Base-by-base conservation (phyloP, 1,140 invertebrate genomes). In the Bombus picipes region DNA sequence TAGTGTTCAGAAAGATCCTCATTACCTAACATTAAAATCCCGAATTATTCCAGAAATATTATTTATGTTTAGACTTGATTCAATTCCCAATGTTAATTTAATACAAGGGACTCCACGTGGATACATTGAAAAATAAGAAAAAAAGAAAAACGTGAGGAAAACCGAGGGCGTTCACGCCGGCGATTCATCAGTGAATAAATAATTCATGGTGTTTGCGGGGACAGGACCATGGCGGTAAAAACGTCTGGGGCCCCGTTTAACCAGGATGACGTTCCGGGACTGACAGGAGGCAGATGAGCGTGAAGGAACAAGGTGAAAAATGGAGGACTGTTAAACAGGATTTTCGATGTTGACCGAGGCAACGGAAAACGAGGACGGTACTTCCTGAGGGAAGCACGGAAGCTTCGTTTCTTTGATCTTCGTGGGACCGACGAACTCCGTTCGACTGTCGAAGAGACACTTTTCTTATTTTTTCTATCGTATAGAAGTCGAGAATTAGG, bases 281-380 rank as follows among this genome's bases (percentile, higher is more conserved):
- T 92, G 93, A 93, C 91, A 93, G 92, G 89, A 91, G 86, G 91
- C 91, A 93, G 88, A 89, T 73, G 83, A 92, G 91, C 92, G 91
- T 93, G 89, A 91, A 93, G 80, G 80, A 87, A 88, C 82, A 83
- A 92, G 88, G 86, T 90, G 89, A 93, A 91, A 93, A 93, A 92
- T 91, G 90, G 71, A 85, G 77, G 78, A 86, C 76, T 84, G 79
- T 89, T 86, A 85, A 93, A 90, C 89, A 87, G 92, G 91, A 93
- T 92, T 89, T 82, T 84, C 78, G 53, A 77, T 85, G 88, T 90
- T 87, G 84, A 88, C 89, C 76, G 87, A 90, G 85, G 68, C 78
- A 90, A 90, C 83, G 89, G 89, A 82, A 83, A 87, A 85, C 32
- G 41, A 37, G 68, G 66, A 28, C 13, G 47, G 8, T 15, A 47